Evolutionary conservation across 1,140 invertebrate genomes (phyloP).

Genomic region (Zelostemma sp.): DNA sequence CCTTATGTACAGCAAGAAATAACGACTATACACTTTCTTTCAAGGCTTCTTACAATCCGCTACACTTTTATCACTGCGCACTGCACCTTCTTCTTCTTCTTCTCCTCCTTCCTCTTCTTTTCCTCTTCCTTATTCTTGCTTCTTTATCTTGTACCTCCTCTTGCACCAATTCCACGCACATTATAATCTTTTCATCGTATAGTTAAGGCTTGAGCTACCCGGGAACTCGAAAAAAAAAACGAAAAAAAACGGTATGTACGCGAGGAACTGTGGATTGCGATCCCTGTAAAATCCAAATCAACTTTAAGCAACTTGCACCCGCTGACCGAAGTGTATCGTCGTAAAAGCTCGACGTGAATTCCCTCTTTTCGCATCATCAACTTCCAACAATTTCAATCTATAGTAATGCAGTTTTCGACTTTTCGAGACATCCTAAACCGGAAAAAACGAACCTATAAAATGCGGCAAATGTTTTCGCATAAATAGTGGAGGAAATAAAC

Average conservation of each 20-base stretch:
- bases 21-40: constrained; percentile 3
- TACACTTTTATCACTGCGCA: background rate
- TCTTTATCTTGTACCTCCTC: constrained; percentile 10
- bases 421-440: constrained; percentile 6
- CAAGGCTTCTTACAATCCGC: background rate
- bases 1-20: background rate
- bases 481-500: no score
- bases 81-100: background rate
- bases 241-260: no score
- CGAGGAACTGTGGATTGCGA: background rate
- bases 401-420: background rate
- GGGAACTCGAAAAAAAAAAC: background rate
- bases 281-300: constrained; percentile 23
- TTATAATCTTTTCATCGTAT: constrained; percentile 40
- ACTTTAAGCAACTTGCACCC: constrained; percentile 11
- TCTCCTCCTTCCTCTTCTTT: constrained; percentile 26
- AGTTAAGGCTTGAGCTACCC: background rate
- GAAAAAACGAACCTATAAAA: constrained; percentile 4
- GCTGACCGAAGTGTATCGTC: background rate
- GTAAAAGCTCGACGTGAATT: no score
- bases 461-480: no score
- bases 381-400: constrained; percentile 16
- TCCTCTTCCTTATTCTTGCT: constrained; percentile 9
- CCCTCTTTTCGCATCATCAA: background rate
- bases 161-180: constrained; percentile 38